These are phyloP conservation scores for Arizona elegans DNA, from an alignment of 2,113 vertebrate species.

Conservation along the genomic window DNA sequence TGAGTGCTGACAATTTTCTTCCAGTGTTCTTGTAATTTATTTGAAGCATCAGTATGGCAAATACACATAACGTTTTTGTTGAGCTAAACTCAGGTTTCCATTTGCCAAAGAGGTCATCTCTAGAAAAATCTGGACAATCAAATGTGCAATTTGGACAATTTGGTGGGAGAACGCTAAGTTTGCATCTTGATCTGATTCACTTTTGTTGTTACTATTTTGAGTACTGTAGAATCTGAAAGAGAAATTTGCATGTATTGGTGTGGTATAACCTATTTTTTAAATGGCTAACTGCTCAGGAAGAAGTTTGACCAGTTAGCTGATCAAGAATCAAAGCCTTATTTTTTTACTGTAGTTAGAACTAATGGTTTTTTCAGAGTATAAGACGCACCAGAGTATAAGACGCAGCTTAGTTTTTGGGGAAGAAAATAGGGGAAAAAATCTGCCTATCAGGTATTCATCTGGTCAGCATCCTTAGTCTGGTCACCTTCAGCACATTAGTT, in stretches of 20 bases:
- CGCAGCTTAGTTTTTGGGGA: too few species aligned
- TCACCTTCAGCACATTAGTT: too few species aligned
- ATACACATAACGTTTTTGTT: conserved; percentile 68
- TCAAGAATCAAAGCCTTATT: neutral
- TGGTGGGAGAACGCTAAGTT: neutral
- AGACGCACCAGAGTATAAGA: too few species aligned
- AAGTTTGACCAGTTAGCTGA: neutral
- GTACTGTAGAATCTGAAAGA: neutral
- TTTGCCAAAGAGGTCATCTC: conserved; percentile 61
- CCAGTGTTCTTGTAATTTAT: conserved; percentile 9
- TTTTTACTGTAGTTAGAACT: neutral
- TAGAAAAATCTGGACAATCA: conserved; percentile 56
- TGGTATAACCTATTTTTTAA: neutral
- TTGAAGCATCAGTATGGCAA: conserved; percentile 61
- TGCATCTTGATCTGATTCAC: neutral
- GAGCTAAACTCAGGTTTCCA: conserved; percentile 61
- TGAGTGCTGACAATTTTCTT: neutral
- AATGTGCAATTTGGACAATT: neutral
- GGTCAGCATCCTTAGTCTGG: too few species aligned
- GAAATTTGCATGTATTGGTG: neutral
- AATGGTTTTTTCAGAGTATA: too few species aligned
- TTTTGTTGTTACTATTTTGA: neutral
- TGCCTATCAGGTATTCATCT: too few species aligned
- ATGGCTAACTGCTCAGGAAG: neutral
- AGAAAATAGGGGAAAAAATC: too few species aligned